phyloP scores from a whole-genome alignment of 2,797 vertebrate genomes.

The Anisognathus igniventris region DNA sequence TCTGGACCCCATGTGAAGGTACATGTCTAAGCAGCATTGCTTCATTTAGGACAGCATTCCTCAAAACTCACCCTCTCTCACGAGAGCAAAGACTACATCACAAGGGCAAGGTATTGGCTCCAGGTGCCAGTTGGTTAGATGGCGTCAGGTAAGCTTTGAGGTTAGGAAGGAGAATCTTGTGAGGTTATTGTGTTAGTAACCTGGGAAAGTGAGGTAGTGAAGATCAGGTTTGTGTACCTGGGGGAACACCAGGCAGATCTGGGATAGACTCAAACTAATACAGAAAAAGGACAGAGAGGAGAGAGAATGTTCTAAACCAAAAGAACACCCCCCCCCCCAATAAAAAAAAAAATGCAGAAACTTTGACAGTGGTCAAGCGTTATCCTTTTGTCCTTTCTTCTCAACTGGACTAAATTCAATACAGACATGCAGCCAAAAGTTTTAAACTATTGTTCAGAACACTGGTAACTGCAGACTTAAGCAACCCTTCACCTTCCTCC shows the following conservation, averaged over 20 bases:
- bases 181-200: neutral
- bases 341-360: neutral
- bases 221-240: neutral
- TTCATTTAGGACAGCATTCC: neutral
- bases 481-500: neutral
- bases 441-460: neutral
- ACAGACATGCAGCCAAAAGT: neutral
- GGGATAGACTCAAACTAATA: neutral
- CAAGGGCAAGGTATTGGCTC: neutral
- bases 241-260: neutral
- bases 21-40: neutral
- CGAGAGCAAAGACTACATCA: neutral
- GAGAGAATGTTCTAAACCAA: neutral
- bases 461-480: neutral
- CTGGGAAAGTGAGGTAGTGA: neutral
- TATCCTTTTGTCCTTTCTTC: neutral
- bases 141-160: neutral
- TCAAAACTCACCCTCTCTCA: neutral
- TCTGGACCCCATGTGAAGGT: neutral
- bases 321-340: rapidly evolving
- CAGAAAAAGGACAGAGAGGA: neutral
- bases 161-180: neutral
- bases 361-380: neutral
- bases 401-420: neutral
- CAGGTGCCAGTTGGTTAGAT: neutral